phyloP scores from a whole-genome alignment of 2,797 vertebrate species.

The Sebastes matsubarae region DNA sequence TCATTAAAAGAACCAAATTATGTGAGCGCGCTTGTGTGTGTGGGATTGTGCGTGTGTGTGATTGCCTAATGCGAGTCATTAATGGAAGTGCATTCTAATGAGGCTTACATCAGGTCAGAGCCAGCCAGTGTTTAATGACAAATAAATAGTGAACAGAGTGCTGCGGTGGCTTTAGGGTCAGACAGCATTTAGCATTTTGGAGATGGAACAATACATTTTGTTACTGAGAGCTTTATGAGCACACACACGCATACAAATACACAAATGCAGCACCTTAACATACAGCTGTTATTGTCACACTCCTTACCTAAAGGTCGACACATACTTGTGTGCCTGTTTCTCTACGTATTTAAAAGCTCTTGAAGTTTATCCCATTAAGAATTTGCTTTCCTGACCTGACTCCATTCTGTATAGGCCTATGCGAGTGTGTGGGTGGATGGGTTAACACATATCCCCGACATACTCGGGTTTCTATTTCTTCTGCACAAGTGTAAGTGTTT shows the following conservation, averaged over 20 bases:
- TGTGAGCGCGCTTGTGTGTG: not conserved
- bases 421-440: not conserved
- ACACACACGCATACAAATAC: not conserved
- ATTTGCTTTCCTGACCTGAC: not conserved
- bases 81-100: conserved; percentile 63
- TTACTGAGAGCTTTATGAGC: not conserved
- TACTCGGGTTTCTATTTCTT: not conserved
- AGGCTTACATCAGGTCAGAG: conserved; percentile 64
- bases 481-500: not conserved
- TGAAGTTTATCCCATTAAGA: not conserved
- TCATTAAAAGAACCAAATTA: conserved; percentile 40
- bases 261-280: not conserved
- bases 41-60: not conserved
- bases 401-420: not conserved
- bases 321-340: not conserved
- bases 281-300: not conserved
- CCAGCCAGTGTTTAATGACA: conserved; percentile 62
- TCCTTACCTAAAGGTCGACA: not conserved
- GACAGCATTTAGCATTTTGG: conserved; percentile 38
- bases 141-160: conserved; percentile 56
- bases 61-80: conserved; percentile 59
- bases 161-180: conserved; percentile 35
- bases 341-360: not conserved
- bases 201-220: conserved; percentile 19
- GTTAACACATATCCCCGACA: not conserved